phyloP scores from a whole-genome alignment of 2,888 invertebrate species.

The Heliconius sara region DNA sequence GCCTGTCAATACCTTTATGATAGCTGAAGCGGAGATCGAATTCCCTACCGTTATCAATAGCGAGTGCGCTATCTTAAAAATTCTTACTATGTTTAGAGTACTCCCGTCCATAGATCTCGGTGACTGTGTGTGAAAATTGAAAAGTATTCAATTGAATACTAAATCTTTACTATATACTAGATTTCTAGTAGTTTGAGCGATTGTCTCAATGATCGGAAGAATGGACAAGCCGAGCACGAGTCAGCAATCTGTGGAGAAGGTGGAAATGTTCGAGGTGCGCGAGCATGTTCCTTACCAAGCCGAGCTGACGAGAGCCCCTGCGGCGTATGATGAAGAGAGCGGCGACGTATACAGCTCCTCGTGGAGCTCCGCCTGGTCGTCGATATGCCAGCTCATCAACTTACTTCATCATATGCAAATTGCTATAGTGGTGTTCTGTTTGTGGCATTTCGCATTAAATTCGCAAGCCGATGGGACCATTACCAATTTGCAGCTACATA shows the following conservation, averaged over 20 bases:
- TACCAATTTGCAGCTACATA: constrained; percentile 76
- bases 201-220: constrained; percentile 45
- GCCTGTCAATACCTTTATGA: constrained; percentile 70
- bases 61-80: constrained; percentile 41
- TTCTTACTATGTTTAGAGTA: constrained; percentile 38
- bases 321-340: constrained; percentile 74
- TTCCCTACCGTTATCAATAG: constrained; percentile 65
- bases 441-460: constrained; percentile 77
- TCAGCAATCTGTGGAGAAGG: constrained; percentile 70
- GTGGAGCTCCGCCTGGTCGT: constrained; percentile 75
- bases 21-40: constrained; percentile 61
- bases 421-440: constrained; percentile 74
- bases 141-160: constrained; percentile 27
- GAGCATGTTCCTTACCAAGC: constrained; percentile 80
- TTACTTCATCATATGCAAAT: constrained; percentile 77
- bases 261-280: constrained; percentile 77
- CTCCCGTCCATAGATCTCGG: constrained; percentile 30
- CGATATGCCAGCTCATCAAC: constrained; percentile 76
- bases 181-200: neutral
- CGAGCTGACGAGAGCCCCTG: constrained; percentile 73
- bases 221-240: constrained; percentile 80
- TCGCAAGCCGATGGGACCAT: constrained; percentile 70
- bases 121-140: constrained; percentile 35
- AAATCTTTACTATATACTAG: neutral
- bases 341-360: constrained; percentile 63